Percentiles rank a stretch among this genome's conserved stretches.
Conservation (phyloP, 2,113 vertebrate genomes). For the Capra hircus region DNA sequence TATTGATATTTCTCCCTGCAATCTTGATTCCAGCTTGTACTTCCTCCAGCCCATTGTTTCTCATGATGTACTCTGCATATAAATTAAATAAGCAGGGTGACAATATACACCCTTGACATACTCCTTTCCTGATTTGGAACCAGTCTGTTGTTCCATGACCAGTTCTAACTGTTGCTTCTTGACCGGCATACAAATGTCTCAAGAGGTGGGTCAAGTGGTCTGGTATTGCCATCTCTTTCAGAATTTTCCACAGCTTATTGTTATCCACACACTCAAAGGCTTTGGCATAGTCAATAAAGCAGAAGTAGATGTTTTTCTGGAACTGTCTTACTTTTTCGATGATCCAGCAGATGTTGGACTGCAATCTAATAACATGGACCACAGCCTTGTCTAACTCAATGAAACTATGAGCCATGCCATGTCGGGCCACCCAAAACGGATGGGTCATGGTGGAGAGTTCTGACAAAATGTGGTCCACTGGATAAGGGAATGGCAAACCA, state of each 20-base stretch:
- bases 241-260: not conserved
- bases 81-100: not conserved
- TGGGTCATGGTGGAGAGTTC: not conserved
- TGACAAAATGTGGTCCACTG: not conserved
- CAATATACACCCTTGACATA: rapidly evolving
- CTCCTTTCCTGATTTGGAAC: not conserved
- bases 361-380: not conserved
- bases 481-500: not conserved
- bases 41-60: not conserved
- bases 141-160: not conserved
- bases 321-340: not conserved
- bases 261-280: not conserved
- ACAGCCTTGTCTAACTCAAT: not conserved
- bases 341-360: not conserved
- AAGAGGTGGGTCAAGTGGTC: not conserved
- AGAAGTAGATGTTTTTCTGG: not conserved
- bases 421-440: not conserved
- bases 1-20: not conserved
- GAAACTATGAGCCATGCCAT: not conserved
- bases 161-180: not conserved
- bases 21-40: not conserved
- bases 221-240: not conserved
- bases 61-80: not conserved
- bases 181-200: not conserved
- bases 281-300: not conserved